Conservation (phyloP, 2,113 vertebrate species). For the Coracopsis vasa region DNA sequence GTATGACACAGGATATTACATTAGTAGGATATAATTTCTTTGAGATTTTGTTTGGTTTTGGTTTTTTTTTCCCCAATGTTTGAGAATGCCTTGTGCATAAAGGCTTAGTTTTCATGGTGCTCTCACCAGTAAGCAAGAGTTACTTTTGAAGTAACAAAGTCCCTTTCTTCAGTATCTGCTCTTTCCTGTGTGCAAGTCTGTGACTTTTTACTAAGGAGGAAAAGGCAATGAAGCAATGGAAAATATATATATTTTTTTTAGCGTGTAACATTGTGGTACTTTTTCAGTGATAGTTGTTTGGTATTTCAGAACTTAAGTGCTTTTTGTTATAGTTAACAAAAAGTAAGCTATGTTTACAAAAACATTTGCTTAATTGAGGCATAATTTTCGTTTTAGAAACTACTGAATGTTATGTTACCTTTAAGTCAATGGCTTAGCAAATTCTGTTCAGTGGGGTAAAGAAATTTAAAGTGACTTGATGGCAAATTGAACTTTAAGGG, state of each 20-base stretch:
- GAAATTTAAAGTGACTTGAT: neutral
- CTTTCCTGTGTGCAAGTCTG: neutral
- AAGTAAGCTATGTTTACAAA: neutral
- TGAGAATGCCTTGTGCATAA: neutral
- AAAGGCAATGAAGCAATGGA: constrained; percentile 41
- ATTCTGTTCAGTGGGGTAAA: neutral
- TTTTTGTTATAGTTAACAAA: neutral
- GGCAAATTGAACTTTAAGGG: neutral
- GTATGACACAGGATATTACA: neutral
- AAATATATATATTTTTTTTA: neutral
- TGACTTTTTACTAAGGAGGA: constrained; percentile 24
- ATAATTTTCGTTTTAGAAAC: neutral
- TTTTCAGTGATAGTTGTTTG: neutral
- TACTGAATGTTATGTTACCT: neutral
- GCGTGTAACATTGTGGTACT: neutral
- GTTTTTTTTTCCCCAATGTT: neutral
- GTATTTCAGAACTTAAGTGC: neutral
- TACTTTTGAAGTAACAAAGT: constrained; percentile 19
- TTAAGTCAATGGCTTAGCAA: neutral
- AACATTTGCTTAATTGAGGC: neutral
- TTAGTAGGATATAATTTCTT: neutral
- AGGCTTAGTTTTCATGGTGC: neutral
- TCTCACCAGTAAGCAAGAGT: neutral
- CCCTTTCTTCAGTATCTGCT: constrained; percentile 20
- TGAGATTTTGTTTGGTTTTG: neutral